phyloP scores from a whole-genome alignment of 1,140 invertebrate genomes.

The Cydia strobilella region DNA sequence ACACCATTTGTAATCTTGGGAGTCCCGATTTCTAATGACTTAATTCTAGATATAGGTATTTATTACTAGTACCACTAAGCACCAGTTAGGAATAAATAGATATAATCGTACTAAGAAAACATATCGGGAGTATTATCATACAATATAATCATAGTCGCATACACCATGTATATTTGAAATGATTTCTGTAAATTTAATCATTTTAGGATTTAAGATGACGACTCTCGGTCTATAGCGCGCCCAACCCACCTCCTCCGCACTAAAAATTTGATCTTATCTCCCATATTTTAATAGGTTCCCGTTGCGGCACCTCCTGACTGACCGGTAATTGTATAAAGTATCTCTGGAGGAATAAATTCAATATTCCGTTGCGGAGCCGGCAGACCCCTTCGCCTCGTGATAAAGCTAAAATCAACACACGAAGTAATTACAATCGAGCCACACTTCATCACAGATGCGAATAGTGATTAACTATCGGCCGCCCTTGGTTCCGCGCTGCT shows the following conservation, averaged over 20 bases:
- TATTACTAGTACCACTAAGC: too few species aligned
- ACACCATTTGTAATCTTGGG: too few species aligned
- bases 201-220: not conserved
- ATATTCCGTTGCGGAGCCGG: conserved; percentile 50
- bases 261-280: conserved; percentile 75
- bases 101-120: too few species aligned
- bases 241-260: conserved; percentile 67
- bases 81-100: too few species aligned
- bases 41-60: too few species aligned
- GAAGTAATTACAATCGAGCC: conserved; percentile 72
- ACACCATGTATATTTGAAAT: too few species aligned
- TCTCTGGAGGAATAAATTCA: conserved; percentile 68
- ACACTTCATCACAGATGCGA: conserved; percentile 71
- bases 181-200: too few species aligned
- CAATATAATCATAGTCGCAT: too few species aligned
- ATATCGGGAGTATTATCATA: too few species aligned
- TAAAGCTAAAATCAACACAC: conserved; percentile 77
- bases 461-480: conserved; percentile 71
- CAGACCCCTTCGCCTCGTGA: conserved; percentile 50
- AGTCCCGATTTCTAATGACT: too few species aligned
- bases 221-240: conserved; percentile 36
- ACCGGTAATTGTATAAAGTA: conserved; percentile 69
- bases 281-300: conserved; percentile 76
- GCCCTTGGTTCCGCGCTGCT: conserved; percentile 50
- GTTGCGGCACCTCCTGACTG: conserved; percentile 62